Evolutionary conservation across 1,140 invertebrate species (phyloP), one percentile per base, ranked within the genome.

Genomic region (Macrobrachium nipponense): DNA sequence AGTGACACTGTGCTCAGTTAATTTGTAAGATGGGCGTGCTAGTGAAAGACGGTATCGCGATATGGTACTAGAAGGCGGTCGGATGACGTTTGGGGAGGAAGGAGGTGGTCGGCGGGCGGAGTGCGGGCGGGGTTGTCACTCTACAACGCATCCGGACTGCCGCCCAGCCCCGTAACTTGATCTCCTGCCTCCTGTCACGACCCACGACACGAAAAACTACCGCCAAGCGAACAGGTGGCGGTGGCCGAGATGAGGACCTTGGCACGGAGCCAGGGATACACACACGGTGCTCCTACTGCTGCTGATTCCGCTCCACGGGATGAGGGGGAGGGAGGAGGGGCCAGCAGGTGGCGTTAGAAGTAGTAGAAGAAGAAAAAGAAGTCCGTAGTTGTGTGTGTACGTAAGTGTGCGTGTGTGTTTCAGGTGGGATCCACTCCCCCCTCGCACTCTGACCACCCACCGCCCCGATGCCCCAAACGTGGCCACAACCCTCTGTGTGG

Each of bases 161-260:
- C 68, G 68, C 68, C 36, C 23, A 23, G 68, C 68, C 36, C 23
- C 23, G 68, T 27, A 70, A 70, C 68, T 70, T 70, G 68, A 70
- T 70, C 68, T 43, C 68, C 36, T 23, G 68, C 23, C 68, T 43
- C 23, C 68, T 70, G 68, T 70, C 68, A 70, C 68, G 68, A 70
- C 68, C 68, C 68, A 70, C 14, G 68, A 23, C 68, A 70, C 68
- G 68, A 70, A 70, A 70, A 70, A 70, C 68, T 70, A n/a, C 68
- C 68, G 68, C 68, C 68, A 70, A 70, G 68, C 68, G 68, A 70
- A 70, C 68, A 70, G 68, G 68, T 70, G 68, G 68, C 23, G 68
- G 68, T 43, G 68, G 68, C 68, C n/a, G 68, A 70, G 68, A 43
- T 51, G 51, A 51, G 51, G 51, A 12, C 51, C 51, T 43, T 70